A percentile compares a stretch with the other conserved stretches of the same genome.
Evolutionary conservation across 2,888 invertebrate species (phyloP).

Genomic region (Drosophila cognata): DNA sequence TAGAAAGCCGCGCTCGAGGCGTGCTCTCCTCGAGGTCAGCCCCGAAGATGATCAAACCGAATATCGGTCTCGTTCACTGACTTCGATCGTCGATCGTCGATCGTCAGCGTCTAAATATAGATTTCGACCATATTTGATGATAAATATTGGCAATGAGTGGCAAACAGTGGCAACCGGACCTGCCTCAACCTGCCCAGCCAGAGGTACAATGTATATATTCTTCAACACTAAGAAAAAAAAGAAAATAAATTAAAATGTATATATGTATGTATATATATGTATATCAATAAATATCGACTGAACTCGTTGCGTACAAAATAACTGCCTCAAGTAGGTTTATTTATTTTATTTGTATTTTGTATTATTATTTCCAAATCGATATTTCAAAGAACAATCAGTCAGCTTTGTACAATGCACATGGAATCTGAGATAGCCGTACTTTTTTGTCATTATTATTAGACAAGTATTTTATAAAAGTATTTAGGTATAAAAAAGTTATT

Average conservation of each 20-base stretch:
- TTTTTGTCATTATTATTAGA: not conserved
- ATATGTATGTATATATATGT: too few relatives aligned
- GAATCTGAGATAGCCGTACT: not conserved
- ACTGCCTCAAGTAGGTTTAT: not conserved
- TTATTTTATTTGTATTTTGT: not conserved
- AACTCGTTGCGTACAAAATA: not conserved
- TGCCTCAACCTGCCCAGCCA: conserved; percentile 67
- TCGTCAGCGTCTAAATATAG: conserved; percentile 80
- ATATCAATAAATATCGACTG: not conserved
- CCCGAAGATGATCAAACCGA: conserved; percentile 39
- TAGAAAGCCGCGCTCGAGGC: conserved; percentile 66
- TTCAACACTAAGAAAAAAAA: not conserved
- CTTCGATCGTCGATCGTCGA: conserved; percentile 25
- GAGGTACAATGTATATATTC: conserved; percentile 8
- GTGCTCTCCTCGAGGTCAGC: conserved; percentile 62
- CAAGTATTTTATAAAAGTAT: not conserved
- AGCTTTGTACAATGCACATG: not conserved
- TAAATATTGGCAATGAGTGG: conserved; percentile 80
- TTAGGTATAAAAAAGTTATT: not conserved
- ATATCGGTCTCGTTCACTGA: conserved; percentile 2
- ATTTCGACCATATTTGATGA: conserved; percentile 81
- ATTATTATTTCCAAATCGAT: not conserved
- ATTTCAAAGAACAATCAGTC: not conserved
- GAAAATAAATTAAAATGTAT: not conserved
- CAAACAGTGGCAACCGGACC: conserved; percentile 59